Percentiles rank a stretch among this genome's conserved stretches.
Evolutionary conservation across 2,113 vertebrate species (phyloP).

Genomic region (Sinocyclocheilus anshuiensis): DNA sequence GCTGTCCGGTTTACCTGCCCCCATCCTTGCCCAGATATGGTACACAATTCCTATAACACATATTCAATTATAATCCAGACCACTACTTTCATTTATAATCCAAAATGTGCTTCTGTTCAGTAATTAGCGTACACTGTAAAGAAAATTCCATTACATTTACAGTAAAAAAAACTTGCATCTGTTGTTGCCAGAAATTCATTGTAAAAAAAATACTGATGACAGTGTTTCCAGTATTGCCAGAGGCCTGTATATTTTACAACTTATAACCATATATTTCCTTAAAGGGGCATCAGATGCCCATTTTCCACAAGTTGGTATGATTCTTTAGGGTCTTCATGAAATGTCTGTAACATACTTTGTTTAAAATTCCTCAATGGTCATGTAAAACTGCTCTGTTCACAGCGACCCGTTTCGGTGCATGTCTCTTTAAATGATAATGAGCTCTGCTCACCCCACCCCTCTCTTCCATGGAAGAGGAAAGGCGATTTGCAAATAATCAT

Average conservation of each 20-base stretch:
- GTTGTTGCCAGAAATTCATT: background rate
- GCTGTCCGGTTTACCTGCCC: constrained; percentile 94
- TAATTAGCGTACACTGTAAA: background rate
- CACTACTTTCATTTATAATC: background rate
- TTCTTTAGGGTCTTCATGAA: no score
- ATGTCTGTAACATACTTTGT: no score
- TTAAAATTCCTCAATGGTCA: no score
- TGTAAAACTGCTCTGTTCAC: no score
- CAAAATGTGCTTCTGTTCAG: background rate
- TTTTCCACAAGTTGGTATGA: no score
- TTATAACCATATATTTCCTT: background rate
- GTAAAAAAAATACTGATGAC: background rate
- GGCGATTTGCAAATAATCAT: no score
- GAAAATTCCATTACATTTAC: background rate
- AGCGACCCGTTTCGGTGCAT: no score
- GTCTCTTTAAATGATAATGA: no score
- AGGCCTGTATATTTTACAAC: background rate
- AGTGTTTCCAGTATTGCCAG: background rate
- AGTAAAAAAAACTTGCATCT: background rate
- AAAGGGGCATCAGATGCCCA: no score
- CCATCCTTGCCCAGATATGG: constrained; percentile 99
- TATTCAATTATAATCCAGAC: background rate
- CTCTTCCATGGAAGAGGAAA: no score
- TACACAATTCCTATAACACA: constrained; percentile 70
- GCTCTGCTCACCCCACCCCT: no score